These are phyloP conservation scores for Macroramphosus scolopax DNA, from an alignment of 2,797 vertebrate genomes.

Conservation along the genomic window DNA sequence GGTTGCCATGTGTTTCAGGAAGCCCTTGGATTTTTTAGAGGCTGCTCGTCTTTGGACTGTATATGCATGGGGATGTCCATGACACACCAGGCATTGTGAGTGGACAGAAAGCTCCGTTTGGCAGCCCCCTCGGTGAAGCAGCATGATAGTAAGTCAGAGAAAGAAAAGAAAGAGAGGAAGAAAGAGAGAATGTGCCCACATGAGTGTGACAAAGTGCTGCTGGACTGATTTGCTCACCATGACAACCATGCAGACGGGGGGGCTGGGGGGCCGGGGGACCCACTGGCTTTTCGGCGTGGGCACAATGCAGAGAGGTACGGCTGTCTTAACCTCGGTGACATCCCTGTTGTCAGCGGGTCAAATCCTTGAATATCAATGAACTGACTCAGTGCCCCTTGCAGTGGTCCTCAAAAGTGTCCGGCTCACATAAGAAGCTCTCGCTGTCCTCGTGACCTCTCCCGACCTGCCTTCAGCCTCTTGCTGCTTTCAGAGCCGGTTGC, in stretches of 20 bases:
- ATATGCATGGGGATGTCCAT: constrained; percentile 50
- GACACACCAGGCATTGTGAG: constrained; percentile 51
- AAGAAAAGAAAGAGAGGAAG: constrained; percentile 65
- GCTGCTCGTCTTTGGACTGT: constrained; percentile 50
- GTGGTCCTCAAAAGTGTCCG: constrained; percentile 71
- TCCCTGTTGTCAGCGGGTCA: constrained; percentile 79
- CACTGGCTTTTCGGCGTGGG: constrained; percentile 60
- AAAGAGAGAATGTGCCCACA: constrained; percentile 68
- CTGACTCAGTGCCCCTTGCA: constrained; percentile 73
- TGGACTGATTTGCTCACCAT: constrained; percentile 74
- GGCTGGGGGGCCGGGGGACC: constrained; percentile 27
- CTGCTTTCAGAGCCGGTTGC: constrained; percentile 53
- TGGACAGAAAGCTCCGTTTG: constrained; percentile 51
- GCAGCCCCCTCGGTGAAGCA: constrained; percentile 46
- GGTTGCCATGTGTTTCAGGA: constrained; percentile 36
- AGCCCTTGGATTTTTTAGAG: constrained; percentile 16
- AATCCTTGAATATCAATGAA: constrained; percentile 87
- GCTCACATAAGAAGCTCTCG: constrained; percentile 70
- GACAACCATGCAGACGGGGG: constrained; percentile 59
- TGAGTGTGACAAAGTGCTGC: constrained; percentile 75
- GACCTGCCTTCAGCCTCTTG: constrained; percentile 71
- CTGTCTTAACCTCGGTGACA: constrained; percentile 79
- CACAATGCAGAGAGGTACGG: constrained; percentile 69
- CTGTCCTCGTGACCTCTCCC: constrained; percentile 74
- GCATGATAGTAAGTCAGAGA: constrained; percentile 56